phyloP scores from a whole-genome alignment of 2,797 vertebrate species.

The Microtus californicus region DNA sequence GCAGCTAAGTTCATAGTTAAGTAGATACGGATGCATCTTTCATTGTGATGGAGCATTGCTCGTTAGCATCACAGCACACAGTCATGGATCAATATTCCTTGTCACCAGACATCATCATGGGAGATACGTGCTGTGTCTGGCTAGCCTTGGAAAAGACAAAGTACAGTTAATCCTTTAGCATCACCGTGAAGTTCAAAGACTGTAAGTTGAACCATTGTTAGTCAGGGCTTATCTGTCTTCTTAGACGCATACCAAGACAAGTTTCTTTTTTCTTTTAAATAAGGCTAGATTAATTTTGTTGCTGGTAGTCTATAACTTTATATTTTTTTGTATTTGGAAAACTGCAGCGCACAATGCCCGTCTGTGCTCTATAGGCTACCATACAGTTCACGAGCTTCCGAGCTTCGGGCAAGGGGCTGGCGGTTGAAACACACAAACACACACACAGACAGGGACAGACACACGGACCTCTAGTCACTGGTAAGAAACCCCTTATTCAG shows the following conservation, averaged over 20 bases:
- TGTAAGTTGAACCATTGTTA: too few relatives aligned
- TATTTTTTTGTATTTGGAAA: constrained; percentile 2
- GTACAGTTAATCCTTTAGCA: background rate
- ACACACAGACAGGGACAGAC: too few relatives aligned
- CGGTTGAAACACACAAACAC: too few relatives aligned
- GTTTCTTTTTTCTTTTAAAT: background rate
- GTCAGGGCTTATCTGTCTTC: background rate
- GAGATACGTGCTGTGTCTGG: background rate
- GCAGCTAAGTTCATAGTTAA: background rate
- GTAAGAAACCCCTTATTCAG: too few relatives aligned
- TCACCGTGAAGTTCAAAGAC: background rate
- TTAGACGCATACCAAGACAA: background rate
- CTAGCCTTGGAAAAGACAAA: background rate
- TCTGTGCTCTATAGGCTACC: too few relatives aligned
- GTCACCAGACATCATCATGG: background rate
- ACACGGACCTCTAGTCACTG: too few relatives aligned
- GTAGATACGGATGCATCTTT: background rate
- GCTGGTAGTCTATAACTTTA: constrained; percentile 41
- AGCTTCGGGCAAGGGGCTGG: too few relatives aligned
- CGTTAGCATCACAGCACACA: background rate
- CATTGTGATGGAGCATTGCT: background rate
- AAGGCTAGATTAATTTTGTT: constrained; percentile 55
- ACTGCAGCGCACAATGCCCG: background rate
- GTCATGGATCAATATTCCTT: background rate
- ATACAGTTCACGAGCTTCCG: too few relatives aligned